These are phyloP conservation scores for Istiophorus platypterus DNA, from an alignment of 2,113 vertebrate genomes.

Conservation along the genomic window DNA sequence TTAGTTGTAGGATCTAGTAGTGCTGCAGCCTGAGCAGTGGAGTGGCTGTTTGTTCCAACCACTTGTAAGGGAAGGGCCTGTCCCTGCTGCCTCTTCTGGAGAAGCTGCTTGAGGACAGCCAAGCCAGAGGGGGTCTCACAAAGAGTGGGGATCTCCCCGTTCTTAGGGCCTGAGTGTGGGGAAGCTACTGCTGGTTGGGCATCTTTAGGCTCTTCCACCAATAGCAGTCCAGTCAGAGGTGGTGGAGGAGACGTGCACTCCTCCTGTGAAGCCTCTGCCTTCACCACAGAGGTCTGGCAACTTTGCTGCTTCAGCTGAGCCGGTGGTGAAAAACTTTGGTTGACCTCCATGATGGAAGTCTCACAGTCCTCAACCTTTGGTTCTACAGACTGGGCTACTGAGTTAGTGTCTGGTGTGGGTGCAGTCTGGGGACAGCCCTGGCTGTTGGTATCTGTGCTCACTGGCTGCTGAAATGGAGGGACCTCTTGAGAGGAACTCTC, in stretches of 20 bases:
- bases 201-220: slow-evolving; percentile 28
- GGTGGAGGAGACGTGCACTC: background rate
- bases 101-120: slow-evolving; percentile 93
- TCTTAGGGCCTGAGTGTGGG: slow-evolving; percentile 72
- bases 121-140: slow-evolving; percentile 90
- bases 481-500: slow-evolving; percentile 79
- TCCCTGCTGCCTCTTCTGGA: slow-evolving; percentile 91
- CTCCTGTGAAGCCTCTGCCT: slow-evolving; percentile 62
- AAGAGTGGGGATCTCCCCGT: slow-evolving; percentile 78
- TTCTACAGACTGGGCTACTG: slow-evolving; percentile 42
- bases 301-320: slow-evolving; percentile 59
- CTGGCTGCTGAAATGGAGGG: slow-evolving; percentile 81
- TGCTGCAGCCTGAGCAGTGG: slow-evolving; percentile 71
- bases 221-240: background rate
- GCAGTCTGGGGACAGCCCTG: slow-evolving; percentile 44
- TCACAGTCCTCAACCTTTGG: slow-evolving; percentile 80
- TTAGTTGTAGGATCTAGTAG: slow-evolving; percentile 74
- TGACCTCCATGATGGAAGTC: slow-evolving; percentile 73
- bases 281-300: slow-evolving; percentile 69
- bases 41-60: slow-evolving; percentile 69
- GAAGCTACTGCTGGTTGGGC: slow-evolving; percentile 21
- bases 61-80: slow-evolving; percentile 75
- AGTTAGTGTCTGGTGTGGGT: slow-evolving; percentile 14
- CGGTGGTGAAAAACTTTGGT: slow-evolving; percentile 48
- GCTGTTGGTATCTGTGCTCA: slow-evolving; percentile 34